phyloP scores from a whole-genome alignment of 1,140 invertebrate genomes.

The Macrobrachium rosenbergii region DNA sequence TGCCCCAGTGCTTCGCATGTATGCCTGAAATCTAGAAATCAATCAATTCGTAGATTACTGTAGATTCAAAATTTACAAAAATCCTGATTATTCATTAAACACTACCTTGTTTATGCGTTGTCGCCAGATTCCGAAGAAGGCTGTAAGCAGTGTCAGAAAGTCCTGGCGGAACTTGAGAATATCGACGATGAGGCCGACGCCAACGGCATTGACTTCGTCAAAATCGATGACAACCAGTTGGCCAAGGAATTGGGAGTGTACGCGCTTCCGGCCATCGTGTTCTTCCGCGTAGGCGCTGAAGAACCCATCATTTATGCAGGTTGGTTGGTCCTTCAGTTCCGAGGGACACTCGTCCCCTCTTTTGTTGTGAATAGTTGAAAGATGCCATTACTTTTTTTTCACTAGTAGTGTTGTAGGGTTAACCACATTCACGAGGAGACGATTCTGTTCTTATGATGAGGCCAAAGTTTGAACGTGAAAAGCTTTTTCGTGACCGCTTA shows the following conservation, averaged over 20 bases:
- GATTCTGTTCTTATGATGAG: too few species aligned
- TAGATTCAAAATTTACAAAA: neutral
- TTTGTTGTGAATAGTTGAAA: neutral
- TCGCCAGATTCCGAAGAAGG: constrained; percentile 65
- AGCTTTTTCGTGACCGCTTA: too few species aligned
- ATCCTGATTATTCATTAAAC: neutral
- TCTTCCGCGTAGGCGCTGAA: constrained; percentile 84
- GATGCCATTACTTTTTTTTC: neutral
- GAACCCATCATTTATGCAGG: constrained; percentile 95
- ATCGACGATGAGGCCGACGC: constrained; percentile 94
- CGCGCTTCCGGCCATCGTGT: constrained; percentile 70
- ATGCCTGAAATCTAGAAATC: too few species aligned
- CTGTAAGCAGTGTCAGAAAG: constrained; percentile 85
- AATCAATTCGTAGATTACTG: too few species aligned
- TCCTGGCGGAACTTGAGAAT: constrained; percentile 89
- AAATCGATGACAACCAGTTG: constrained; percentile 70
- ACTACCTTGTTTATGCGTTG: neutral
- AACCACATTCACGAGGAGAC: too few species aligned
- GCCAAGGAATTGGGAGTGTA: constrained; percentile 70
- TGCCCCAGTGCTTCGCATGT: too few species aligned
- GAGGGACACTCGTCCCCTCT: neutral
- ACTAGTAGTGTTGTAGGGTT: neutral
- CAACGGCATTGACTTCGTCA: constrained; percentile 90
- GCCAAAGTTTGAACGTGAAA: too few species aligned
- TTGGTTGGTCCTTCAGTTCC: constrained; percentile 68